Percentiles rank a stretch among this genome's conserved stretches.
Conservation (phyloP, 2,888 invertebrate species). For the Tryphoninae sp. region DNA sequence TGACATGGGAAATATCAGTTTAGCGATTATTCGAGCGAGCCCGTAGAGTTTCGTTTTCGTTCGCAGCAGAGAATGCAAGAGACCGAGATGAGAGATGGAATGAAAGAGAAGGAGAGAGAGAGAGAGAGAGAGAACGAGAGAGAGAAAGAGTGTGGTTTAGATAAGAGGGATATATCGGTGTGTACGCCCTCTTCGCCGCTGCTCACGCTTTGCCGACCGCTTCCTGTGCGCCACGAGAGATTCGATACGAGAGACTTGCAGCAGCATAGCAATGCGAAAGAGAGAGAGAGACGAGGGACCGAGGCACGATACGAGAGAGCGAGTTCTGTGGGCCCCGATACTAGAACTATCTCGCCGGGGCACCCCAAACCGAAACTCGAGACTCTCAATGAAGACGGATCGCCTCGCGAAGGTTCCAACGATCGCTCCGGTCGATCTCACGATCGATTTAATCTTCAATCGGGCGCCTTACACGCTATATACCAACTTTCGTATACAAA, state of each 20-base stretch:
- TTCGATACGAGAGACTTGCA: constrained; percentile 53
- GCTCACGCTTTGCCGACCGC: constrained; percentile 56
- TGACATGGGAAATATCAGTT: constrained; percentile 52
- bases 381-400: constrained; percentile 66
- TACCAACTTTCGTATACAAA: constrained; percentile 13
- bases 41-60: constrained; percentile 54
- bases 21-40: constrained; percentile 56
- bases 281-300: constrained; percentile 8
- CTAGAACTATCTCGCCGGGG: constrained; percentile 22
- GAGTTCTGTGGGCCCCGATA: not conserved
- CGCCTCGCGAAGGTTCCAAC: constrained; percentile 48
- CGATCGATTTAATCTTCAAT: constrained; percentile 61
- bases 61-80: constrained; percentile 44
- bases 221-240: constrained; percentile 51
- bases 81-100: constrained; percentile 4
- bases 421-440: constrained; percentile 51
- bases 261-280: constrained; percentile 21
- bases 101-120: not conserved
- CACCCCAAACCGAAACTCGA: constrained; percentile 64
- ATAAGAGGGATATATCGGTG: constrained; percentile 61
- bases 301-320: not conserved
- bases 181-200: constrained; percentile 59
- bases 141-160: constrained; percentile 47
- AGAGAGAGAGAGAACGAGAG: constrained; percentile 23
- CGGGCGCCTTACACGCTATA: constrained; percentile 12